Percentiles rank a stretch among this genome's conserved stretches.
phyloP scores from a whole-genome alignment of 35 echinoderm and acorn worm genomes.

The Amphiura filiformis region DNA sequence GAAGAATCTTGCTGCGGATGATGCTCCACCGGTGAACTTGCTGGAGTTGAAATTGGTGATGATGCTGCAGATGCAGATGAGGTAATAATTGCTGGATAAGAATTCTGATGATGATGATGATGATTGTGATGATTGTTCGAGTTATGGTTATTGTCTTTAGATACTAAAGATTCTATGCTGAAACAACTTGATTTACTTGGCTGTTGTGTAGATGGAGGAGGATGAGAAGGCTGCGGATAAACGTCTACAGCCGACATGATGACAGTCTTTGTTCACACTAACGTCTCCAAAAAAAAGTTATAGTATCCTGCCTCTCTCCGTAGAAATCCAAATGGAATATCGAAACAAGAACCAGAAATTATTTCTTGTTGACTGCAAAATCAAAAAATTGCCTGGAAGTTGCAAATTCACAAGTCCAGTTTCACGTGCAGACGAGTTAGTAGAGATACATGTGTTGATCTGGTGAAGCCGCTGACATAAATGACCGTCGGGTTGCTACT shows the following conservation, averaged over 20 bases:
- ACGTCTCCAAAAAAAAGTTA: not conserved
- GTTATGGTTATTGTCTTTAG: conserved; percentile 24
- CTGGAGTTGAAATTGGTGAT: conserved; percentile 10
- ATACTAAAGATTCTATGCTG: conserved; percentile 56
- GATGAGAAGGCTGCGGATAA: conserved; percentile 46
- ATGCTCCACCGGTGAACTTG: not conserved
- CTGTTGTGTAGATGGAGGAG: conserved; percentile 6
- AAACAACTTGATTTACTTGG: conserved; percentile 58
- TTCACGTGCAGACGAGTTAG: not conserved
- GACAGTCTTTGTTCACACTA: not conserved
- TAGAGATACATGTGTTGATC: not conserved
- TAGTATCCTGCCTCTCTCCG: not conserved
- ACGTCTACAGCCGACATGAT: conserved; percentile 60
- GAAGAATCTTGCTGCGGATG: not conserved
- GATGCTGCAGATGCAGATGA: conserved; percentile 31
- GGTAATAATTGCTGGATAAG: conserved; percentile 28
- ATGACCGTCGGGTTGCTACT: not conserved
- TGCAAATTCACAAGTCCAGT: not conserved
- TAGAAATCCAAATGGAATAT: not conserved
- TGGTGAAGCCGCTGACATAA: not conserved
- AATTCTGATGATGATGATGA: conserved; percentile 8
- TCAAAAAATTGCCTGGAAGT: not conserved
- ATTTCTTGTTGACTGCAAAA: not conserved
- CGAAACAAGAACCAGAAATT: not conserved
- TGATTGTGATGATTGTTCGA: not conserved